Percentiles rank a stretch among this genome's conserved stretches.
phyloP scores from a whole-genome alignment of 2,113 vertebrate genomes.

The Odobenus rosmarus region DNA sequence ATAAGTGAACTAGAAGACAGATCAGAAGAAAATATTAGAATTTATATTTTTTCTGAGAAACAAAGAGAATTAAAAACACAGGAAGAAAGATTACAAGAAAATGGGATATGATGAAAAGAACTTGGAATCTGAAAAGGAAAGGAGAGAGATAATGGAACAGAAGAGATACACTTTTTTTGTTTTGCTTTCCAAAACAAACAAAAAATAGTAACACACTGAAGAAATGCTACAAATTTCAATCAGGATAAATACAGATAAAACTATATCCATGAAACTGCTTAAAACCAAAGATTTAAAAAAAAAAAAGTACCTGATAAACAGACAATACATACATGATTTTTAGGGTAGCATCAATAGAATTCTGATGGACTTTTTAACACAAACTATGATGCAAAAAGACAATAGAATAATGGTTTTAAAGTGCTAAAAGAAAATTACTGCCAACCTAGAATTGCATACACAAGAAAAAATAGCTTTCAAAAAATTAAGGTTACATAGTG shows the following conservation, averaged over 20 bases:
- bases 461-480: conserved; percentile 28
- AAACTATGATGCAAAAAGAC: conserved; percentile 24
- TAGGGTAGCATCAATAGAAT: background rate
- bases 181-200: background rate
- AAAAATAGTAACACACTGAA: background rate
- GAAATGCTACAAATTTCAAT: background rate
- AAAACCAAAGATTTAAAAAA: background rate
- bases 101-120: background rate
- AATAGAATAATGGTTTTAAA: background rate
- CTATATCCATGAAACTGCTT: background rate
- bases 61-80: background rate
- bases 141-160: background rate
- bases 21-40: conserved; percentile 32
- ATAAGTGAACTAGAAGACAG: background rate
- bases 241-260: conserved; percentile 5
- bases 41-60: background rate
- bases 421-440: background rate
- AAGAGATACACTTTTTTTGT: background rate
- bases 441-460: background rate
- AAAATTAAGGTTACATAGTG: background rate
- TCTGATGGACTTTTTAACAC: background rate
- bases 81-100: background rate
- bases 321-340: background rate
- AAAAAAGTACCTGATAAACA: background rate
- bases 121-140: background rate